Evolutionary conservation across 1,140 invertebrate genomes (phyloP), one percentile per base, ranked within the genome.

Genomic region (Sminthurinus signatus): DNA sequence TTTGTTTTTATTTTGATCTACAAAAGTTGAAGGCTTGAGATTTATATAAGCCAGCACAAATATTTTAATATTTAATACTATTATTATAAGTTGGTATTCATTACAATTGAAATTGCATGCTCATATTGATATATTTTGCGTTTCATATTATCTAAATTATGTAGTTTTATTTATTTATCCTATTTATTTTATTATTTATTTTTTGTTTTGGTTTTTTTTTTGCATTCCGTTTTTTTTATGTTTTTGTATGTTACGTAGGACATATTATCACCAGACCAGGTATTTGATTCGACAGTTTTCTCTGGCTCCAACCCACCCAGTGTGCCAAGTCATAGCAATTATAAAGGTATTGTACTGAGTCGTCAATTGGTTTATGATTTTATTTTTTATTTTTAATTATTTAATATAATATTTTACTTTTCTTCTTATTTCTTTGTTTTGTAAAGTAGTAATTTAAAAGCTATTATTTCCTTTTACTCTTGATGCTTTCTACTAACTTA

Each of bases 301-400:
- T 94, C 93, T 81, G 86, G 85, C 75, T 89, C 88, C 80, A 87
- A 86, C 74, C 86, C 86, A 73, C 86, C 87, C 72, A 88, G 86
- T 76, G 86, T 88, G 72, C 86, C 88, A 76, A 87, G 85, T 80
- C 64, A 66, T 60, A 70, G 56, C 60, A 58, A 65, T 56, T 67
- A 69, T 25, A 72, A 71, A 68, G 62, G 58, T 72, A 67, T 36
- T 36, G 58, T 72, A 67, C 27, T 36, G 5, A 36, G 5, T 36
- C 32, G 32, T 36, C 15, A 36, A 8, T 44, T 55, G 15, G 62
- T 32, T 51, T 60, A n/a, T 43, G 27, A 32, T 52, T 66, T 68
- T 31, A 48, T 52, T 15, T 21, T 42, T 56, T 44, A 42, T 43
- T 39, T 19, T 21, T 43, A 17, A 43, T 58, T 31, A 58, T 27